Conservation (phyloP, 2,797 vertebrate genomes). For the Muraenolepis orangiensis region DNA sequence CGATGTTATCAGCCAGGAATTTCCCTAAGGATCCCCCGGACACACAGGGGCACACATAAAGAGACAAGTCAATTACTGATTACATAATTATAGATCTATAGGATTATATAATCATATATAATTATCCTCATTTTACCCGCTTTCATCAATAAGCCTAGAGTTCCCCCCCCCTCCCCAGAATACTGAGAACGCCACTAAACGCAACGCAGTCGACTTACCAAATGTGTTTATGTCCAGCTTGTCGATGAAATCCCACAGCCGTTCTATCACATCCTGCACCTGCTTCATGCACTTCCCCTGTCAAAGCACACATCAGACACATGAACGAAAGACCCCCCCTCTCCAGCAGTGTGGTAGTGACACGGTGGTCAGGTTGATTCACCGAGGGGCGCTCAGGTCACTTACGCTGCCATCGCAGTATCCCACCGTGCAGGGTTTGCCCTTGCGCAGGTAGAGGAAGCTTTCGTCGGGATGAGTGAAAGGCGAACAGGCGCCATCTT, state of each 20-base stretch:
- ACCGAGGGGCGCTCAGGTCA: conserved; percentile 7
- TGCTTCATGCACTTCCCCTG: conserved; percentile 98
- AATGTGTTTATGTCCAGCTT: conserved; percentile 97
- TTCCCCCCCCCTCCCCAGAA: no score
- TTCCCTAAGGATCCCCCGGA: conserved; percentile 77
- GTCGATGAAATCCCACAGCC: conserved; percentile 98
- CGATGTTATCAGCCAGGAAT: conserved; percentile 97
- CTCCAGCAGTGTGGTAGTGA: no score
- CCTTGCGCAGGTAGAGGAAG: conserved; percentile 88
- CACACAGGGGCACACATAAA: neutral
- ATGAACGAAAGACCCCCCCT: neutral
- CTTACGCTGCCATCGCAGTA: conserved; percentile 92
- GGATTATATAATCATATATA: neutral
- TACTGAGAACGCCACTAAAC: no score
- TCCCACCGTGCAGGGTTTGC: conserved; percentile 96
- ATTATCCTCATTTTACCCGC: no score
- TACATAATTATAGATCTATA: no score
- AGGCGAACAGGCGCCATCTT: conserved; percentile 75
- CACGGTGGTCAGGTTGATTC: no score
- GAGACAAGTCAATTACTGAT: neutral
- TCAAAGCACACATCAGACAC: conserved; percentile 10
- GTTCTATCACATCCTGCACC: conserved; percentile 96
- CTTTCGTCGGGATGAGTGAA: conserved; percentile 57
- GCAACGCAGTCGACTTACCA: conserved; percentile 64
- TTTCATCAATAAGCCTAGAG: no score